Conservation (phyloP, 2,113 vertebrate genomes). For the Nibea albiflora region DNA sequence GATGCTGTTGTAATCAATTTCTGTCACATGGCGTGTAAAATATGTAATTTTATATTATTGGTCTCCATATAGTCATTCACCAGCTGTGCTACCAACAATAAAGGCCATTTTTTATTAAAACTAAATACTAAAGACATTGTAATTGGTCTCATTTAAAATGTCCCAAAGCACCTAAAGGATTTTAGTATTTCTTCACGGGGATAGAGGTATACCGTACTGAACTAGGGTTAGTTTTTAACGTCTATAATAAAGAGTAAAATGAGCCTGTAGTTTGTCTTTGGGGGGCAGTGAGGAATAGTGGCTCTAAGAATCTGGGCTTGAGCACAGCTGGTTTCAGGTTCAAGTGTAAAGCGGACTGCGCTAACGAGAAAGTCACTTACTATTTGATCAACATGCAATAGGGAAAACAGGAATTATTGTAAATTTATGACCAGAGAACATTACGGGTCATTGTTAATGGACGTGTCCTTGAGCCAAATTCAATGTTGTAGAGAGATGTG, state of each 20-base stretch:
- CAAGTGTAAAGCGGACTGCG: slow-evolving; percentile 52
- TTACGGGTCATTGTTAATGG: slow-evolving; percentile 54
- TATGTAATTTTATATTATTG: slow-evolving; percentile 70
- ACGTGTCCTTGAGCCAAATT: slow-evolving; percentile 60
- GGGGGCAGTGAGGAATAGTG: slow-evolving; percentile 58
- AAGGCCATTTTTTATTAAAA: slow-evolving; percentile 69
- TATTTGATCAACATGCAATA: slow-evolving; percentile 61
- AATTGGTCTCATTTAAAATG: slow-evolving; percentile 74
- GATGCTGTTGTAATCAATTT: slow-evolving; percentile 63
- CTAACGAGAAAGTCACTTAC: slow-evolving; percentile 72
- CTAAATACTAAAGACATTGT: slow-evolving; percentile 66
- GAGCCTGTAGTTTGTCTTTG: slow-evolving; percentile 71
- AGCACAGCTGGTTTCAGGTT: slow-evolving; percentile 76
- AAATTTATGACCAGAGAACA: slow-evolving; percentile 69
- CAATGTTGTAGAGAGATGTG: slow-evolving; percentile 62
- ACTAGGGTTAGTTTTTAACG: slow-evolving; percentile 66
- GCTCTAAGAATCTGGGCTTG: slow-evolving; percentile 53
- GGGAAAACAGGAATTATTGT: slow-evolving; percentile 62
- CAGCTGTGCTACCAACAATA: slow-evolving; percentile 71
- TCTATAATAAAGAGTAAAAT: slow-evolving; percentile 76
- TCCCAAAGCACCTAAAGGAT: slow-evolving; percentile 69
- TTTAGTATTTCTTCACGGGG: slow-evolving; percentile 42
- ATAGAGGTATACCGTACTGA: slow-evolving; percentile 35
- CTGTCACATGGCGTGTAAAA: slow-evolving; percentile 62
- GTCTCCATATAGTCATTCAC: slow-evolving; percentile 64